Base-by-base conservation (phyloP, 2,888 invertebrate species). In the Yponomeuta evonymella region DNA sequence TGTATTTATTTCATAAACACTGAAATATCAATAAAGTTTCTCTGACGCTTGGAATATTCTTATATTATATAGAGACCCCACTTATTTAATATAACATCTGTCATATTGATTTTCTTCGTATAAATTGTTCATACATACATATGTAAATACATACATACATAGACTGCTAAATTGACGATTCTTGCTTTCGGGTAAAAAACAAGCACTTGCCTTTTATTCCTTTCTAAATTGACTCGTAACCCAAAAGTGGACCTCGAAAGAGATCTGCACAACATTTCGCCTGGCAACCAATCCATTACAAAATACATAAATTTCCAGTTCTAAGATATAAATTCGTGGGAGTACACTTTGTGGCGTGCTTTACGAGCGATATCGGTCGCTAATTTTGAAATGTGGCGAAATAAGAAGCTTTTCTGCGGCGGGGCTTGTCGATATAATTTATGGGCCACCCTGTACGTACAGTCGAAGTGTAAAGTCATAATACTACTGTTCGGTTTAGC, bases 381-480 rank as follows among this genome's bases (percentile, higher is more conserved):
- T 84, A 83, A 83, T 83, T 83, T 82, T 82, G 80, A 81, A 83
- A 83, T 82, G 83, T 81, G 80, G 81, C 76, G 78, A 80, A 83
- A 81, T 81, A 80, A 81, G 82, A 79, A 76, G 78, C 78, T 75
- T 73, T 69, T 48, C 43, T 48, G 64, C 12, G 69, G 62, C 63
- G 67, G 58, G 62, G 70, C 70, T 70, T 48, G 69, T 72, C 58
- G 72, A 70, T 72, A 70, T 74, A 70, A 74, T 74, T 74, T 74
- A 74, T 74, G 70, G 70, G 15, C 68, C 33, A 36, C 43, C 62
- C 51, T 33, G 33, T 15, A 15, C 4, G 29, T 33, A 65, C 65
- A 5, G 65, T 23, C 65, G n/a, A 65, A 29, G 30, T 12, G 1
- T 0, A 65, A 65, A 33, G 11, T 65, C 33, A n/a, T 30, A 10